phyloP scores from a whole-genome alignment of 1,140 invertebrate genomes.

The Elysia chlorotica region DNA sequence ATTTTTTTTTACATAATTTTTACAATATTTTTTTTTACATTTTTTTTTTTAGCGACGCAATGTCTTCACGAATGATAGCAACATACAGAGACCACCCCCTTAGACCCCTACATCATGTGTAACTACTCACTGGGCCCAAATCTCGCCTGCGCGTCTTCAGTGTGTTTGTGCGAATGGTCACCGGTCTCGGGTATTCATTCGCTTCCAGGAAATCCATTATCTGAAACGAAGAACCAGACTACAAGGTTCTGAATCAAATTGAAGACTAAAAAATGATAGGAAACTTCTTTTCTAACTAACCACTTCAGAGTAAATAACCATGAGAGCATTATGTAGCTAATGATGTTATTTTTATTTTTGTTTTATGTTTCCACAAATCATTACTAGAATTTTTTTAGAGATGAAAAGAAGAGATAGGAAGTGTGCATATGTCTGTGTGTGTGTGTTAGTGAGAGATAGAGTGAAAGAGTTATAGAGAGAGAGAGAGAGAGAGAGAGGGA shows the following conservation, averaged over 20 bases:
- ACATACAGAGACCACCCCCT: neutral
- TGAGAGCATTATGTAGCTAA: no score
- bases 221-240: conserved; percentile 44
- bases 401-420: neutral
- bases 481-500: no score
- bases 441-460: no score
- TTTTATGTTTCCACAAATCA: neutral
- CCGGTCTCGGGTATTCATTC: conserved; percentile 91
- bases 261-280: no score
- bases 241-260: no score
- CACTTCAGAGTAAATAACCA: no score
- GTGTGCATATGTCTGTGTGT: neutral
- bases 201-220: conserved; percentile 96
- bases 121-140: conserved; percentile 75
- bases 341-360: no score
- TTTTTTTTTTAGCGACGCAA: no score
- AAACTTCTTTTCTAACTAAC: no score
- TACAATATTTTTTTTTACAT: no score
- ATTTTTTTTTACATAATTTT: no score
- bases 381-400: neutral
- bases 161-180: conserved; percentile 95
- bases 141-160: conserved; percentile 92
- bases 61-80: neutral
- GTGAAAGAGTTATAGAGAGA: neutral
- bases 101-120: neutral